A percentile compares a stretch with the other conserved stretches of the same genome.
phyloP scores from a whole-genome alignment of 1,140 invertebrate genomes.

The Acromyrmex heyeri region DNA sequence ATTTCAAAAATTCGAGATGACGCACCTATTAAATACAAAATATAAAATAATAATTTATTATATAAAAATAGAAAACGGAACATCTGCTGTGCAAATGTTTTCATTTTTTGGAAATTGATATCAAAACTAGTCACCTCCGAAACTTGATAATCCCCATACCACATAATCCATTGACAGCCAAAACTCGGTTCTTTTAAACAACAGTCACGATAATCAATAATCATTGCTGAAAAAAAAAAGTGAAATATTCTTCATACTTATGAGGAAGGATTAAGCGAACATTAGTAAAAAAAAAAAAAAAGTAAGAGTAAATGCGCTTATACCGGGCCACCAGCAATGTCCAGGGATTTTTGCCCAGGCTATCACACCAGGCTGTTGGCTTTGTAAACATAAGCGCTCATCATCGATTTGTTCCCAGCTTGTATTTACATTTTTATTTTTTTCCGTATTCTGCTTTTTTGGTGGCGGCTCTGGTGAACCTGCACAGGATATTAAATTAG shows the following conservation, averaged over 20 bases:
- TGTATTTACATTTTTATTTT: conserved; percentile 56
- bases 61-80: conserved; percentile 19
- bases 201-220: conserved; percentile 82
- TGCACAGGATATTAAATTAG: background rate
- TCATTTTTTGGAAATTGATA: background rate
- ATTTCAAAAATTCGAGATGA: conserved; percentile 72
- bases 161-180: conserved; percentile 84
- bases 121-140: conserved; percentile 76
- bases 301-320: conserved; percentile 3
- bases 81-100: background rate
- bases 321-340: conserved; percentile 84
- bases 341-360: conserved; percentile 82
- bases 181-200: conserved; percentile 81
- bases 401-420: conserved; percentile 52
- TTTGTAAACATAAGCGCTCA: conserved; percentile 74
- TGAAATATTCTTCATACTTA: conserved; percentile 1
- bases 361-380: conserved; percentile 81
- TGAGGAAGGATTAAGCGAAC: background rate
- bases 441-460: conserved; percentile 62
- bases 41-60: conserved; percentile 52
- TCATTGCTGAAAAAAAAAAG: conserved; percentile 77
- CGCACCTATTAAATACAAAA: conserved; percentile 66
- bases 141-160: conserved; percentile 83
- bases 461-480: conserved; percentile 19
- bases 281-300: background rate